These are phyloP conservation scores for Vireo altiloquus DNA, from an alignment of 2,113 vertebrate species.

Conservation along the genomic window DNA sequence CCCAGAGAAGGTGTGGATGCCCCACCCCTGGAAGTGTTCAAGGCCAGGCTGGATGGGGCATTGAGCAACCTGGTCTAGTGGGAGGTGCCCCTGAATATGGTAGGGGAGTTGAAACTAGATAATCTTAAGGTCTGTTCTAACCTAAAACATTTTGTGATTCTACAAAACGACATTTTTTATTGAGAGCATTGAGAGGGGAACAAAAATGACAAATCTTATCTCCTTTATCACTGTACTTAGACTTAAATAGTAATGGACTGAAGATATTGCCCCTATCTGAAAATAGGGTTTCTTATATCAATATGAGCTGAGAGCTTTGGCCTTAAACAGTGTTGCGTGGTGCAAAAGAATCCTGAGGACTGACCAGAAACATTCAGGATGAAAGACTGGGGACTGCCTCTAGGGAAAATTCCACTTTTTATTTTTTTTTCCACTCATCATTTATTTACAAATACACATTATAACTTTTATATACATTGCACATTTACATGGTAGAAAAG, in stretches of 20 bases:
- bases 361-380: not conserved
- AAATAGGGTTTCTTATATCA: not conserved
- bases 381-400: not conserved
- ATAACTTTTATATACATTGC: slow-evolving; percentile 99
- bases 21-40: not conserved
- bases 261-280: not conserved
- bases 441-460: slow-evolving; percentile 99
- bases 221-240: not conserved
- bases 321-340: not conserved
- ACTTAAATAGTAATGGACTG: not conserved
- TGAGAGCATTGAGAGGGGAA: not conserved
- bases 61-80: not conserved
- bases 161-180: not conserved
- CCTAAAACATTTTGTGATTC: not conserved
- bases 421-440: slow-evolving; percentile 94
- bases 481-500: slow-evolving; percentile 99
- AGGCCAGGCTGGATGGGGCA: not conserved
- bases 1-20: not conserved
- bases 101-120: not conserved
- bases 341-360: not conserved
- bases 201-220: not conserved
- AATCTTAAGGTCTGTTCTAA: not conserved
- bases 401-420: slow-evolving; percentile 82
- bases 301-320: not conserved
- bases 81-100: not conserved